Evolutionary conservation across 2,888 invertebrate genomes (phyloP).

Genomic region (Erebia palarica): DNA sequence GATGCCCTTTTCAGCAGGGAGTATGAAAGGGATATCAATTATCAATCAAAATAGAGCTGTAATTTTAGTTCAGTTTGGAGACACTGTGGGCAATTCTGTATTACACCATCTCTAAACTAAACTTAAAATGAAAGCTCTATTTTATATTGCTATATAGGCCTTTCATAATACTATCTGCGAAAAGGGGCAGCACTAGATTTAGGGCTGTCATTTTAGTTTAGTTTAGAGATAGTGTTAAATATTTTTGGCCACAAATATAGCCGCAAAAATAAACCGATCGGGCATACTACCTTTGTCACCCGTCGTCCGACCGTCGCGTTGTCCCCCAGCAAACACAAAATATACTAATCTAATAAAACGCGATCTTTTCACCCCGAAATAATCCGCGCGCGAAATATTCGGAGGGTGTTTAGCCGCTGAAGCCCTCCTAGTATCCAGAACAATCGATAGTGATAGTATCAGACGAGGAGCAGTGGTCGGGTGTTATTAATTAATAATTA

Average conservation of each 20-base stretch:
- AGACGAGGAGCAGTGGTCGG: background rate
- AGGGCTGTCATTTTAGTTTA: too few relatives aligned
- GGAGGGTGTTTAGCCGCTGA: slow-evolving; percentile 29
- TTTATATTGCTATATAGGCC: too few relatives aligned
- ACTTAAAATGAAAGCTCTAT: too few relatives aligned
- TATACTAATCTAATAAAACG: slow-evolving; percentile 37
- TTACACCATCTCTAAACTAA: too few relatives aligned
- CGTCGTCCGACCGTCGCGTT: background rate
- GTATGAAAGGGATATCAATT: too few relatives aligned
- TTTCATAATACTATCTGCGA: too few relatives aligned
- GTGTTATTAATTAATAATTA: background rate
- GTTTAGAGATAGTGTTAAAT: too few relatives aligned
- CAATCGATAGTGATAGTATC: slow-evolving; percentile 30
- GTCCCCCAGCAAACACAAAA: slow-evolving; percentile 25
- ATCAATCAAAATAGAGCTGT: too few relatives aligned
- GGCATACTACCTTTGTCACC: background rate
- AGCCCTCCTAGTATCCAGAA: slow-evolving; percentile 30
- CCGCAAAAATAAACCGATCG: background rate
- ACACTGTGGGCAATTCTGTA: too few relatives aligned
- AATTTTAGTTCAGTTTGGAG: too few relatives aligned
- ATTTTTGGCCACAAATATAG: background rate
- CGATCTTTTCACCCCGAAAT: slow-evolving; percentile 33
- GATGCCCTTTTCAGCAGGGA: too few relatives aligned
- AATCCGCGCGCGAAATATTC: slow-evolving; percentile 29
- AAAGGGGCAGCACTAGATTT: too few relatives aligned